Conservation (phyloP, 2,797 vertebrate genomes). For the Rhinoraja longicauda region DNA sequence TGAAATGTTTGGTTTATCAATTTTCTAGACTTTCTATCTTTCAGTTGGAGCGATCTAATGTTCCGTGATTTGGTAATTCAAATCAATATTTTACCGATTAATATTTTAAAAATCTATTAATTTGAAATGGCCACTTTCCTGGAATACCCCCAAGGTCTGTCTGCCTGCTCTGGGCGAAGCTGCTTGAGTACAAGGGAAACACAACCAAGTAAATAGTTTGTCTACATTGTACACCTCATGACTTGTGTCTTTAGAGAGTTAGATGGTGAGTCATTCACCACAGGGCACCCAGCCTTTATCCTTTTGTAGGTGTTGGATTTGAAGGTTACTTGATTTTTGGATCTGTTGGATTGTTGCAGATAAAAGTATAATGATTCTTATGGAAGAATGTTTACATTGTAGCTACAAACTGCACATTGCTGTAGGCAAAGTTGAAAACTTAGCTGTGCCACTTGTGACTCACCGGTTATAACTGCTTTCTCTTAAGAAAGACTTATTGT, state of each 20-base stretch:
- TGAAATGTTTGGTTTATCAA: neutral
- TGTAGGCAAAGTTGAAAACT: neutral
- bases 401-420: neutral
- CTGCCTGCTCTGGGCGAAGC: no score
- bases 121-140: neutral
- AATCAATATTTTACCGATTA: neutral
- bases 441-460: neutral
- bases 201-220: no score
- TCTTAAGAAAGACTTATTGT: neutral
- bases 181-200: no score
- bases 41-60: neutral
- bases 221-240: no score
- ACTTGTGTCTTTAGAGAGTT: no score
- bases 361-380: neutral
- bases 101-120: neutral
- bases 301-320: no score
- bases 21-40: neutral
- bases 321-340: neutral
- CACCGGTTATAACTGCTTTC: neutral
- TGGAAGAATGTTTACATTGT: neutral
- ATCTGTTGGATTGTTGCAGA: neutral
- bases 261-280: no score
- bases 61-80: neutral
- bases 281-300: no score
- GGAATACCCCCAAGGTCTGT: no score